phyloP scores from a whole-genome alignment of 2,888 invertebrate genomes.

The Papilio demoleus region DNA sequence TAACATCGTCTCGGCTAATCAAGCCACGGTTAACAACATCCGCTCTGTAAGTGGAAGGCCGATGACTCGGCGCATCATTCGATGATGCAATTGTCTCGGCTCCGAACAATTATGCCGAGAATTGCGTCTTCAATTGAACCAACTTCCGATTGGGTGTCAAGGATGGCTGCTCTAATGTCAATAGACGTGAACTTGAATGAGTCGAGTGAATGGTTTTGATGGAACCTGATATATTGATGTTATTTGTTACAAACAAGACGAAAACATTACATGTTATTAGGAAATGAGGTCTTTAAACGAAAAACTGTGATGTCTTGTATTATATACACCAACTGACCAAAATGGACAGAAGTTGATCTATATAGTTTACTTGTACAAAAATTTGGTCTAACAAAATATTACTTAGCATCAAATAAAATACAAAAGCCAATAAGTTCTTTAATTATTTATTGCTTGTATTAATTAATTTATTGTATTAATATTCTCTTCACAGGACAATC shows the following conservation, averaged over 20 bases:
- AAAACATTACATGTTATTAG: too few relatives aligned
- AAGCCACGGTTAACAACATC: conserved; percentile 81
- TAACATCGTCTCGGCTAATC: conserved; percentile 81
- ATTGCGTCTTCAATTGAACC: conserved; percentile 64
- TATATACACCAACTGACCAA: too few relatives aligned
- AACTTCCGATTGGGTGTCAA: conserved; percentile 81
- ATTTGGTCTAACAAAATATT: too few relatives aligned
- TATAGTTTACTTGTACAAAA: too few relatives aligned
- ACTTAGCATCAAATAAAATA: too few relatives aligned
- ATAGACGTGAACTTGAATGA: conserved; percentile 54
- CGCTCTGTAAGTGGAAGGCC: conserved; percentile 75
- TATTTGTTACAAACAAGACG: neutral
- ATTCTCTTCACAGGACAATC: too few relatives aligned
- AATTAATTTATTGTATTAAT: too few relatives aligned
- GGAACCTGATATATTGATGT: neutral
- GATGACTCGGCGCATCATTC: conserved; percentile 73
- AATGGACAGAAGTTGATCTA: too few relatives aligned
- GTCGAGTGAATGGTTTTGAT: neutral
- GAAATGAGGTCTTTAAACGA: too few relatives aligned
- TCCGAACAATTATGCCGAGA: conserved; percentile 59
- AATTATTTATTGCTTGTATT: too few relatives aligned
- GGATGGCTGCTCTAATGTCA: conserved; percentile 65
- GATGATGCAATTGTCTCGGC: conserved; percentile 77
- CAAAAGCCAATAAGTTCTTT: too few relatives aligned
- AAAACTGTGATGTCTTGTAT: too few relatives aligned